Conservation (phyloP, 2,797 vertebrate species). For the Danio kyathit region DNA sequence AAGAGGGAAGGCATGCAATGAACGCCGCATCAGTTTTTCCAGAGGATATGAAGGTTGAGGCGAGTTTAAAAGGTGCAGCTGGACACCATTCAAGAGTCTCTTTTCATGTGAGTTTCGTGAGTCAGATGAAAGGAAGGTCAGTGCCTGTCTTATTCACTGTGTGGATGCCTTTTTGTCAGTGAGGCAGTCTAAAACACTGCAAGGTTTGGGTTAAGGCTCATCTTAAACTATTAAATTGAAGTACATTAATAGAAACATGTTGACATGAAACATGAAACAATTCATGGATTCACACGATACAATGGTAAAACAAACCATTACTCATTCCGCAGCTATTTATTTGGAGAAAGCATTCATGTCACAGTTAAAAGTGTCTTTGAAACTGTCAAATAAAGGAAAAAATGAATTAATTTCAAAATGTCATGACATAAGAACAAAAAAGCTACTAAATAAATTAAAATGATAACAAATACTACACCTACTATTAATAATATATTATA, state of each 20-base stretch:
- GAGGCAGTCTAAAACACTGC: conserved; percentile 31
- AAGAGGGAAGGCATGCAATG: neutral
- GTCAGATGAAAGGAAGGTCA: conserved; percentile 41
- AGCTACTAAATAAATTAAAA: too few relatives aligned
- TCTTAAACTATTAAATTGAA: conserved; percentile 35
- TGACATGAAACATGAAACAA: neutral
- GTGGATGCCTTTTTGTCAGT: conserved; percentile 24
- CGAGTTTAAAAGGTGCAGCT: conserved; percentile 37
- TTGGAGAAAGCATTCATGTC: neutral
- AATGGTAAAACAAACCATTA: conserved; percentile 12
- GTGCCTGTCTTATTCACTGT: conserved; percentile 21
- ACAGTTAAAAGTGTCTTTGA: neutral
- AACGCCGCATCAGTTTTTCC: neutral
- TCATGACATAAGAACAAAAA: too few relatives aligned
- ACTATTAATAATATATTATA: too few relatives aligned
- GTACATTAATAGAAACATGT: conserved; percentile 38
- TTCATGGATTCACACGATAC: conserved; percentile 15
- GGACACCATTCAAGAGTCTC: conserved; percentile 29
- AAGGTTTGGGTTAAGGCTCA: conserved; percentile 44
- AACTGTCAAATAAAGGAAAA: too few relatives aligned
- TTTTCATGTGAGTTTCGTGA: conserved; percentile 43
- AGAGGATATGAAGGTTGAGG: conserved; percentile 35
- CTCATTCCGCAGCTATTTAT: conserved; percentile 14
- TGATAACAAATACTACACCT: too few relatives aligned
- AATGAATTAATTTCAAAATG: too few relatives aligned